Evolutionary conservation across 2,113 vertebrate genomes (phyloP), one percentile per base, ranked within the genome.

Genomic region (Pagrus major): DNA sequence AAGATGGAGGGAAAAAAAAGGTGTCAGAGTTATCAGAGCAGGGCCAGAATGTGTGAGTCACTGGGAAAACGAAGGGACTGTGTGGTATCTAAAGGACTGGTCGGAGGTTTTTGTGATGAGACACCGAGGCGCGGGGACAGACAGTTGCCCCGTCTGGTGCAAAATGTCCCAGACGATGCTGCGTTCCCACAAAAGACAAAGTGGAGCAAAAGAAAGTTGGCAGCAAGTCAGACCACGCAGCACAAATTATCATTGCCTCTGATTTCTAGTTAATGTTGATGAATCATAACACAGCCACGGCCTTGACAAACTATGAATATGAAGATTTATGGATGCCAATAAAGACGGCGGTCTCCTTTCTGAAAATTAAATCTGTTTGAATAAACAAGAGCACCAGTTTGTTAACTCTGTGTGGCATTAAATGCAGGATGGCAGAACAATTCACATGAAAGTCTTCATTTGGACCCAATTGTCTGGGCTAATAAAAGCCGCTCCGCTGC

Each of bases 11-110:
- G 25, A 63, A 29, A 63, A 69, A 59, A 76, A 21, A 52, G 71
- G 56, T 70, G 83, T 67, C 23, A 7, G 52, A 68, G 76, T 89
- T 85, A 86, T 90, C 78, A 89, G 86, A 87, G 72, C 77, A n/a
- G 12, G 63, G 72, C 77, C 27, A 74, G 69, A 76, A 76, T 80
- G 56, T 69, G 66, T 71, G 64, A 83, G 65, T 84, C 75, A 72
- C 8, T 42, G 56, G 41, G 70, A 65, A 80, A 77, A 51, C 6
- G 3, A 51, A 27, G 42, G 52, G 41, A 31, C 5, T n/a, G 21
- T 4, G 4, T 60, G 15, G 11, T 31, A 58, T 71, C 73, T 37
- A 35, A 78, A 81, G 75, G 67, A 16, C 47, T 33, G 63, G 41
- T 80, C 58, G 39, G 67, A 80, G 47, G 75, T 61, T 72, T 76